Evolutionary conservation across 30 jellyfish, hydroid and myxozoan genomes (phyloP), one percentile per base, ranked within the genome.

Genomic region (Sanderia malayensis): DNA sequence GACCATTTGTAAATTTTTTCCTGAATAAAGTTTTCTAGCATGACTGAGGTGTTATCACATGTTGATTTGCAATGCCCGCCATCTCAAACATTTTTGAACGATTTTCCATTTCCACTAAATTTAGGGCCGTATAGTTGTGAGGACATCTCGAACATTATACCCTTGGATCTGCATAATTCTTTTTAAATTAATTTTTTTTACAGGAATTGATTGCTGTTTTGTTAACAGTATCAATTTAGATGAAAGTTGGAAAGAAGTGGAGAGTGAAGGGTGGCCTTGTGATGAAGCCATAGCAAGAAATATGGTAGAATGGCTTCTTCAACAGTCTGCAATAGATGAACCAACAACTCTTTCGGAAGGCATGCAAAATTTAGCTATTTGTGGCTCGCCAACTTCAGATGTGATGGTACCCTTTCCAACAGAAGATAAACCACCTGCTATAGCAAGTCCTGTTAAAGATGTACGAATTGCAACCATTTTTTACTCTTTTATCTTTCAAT

Each of bases 121-220:
- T n/a, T n/a, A n/a, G n/a, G n/a, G n/a, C n/a, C n/a, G n/a, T n/a
- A n/a, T n/a, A n/a, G n/a, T n/a, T n/a, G n/a, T n/a, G n/a, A n/a
- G n/a, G n/a, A n/a, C n/a, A n/a, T n/a, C n/a, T n/a, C n/a, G n/a
- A n/a, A n/a, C n/a, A n/a, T n/a, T n/a, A n/a, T n/a, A n/a, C n/a
- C n/a, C n/a, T n/a, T n/a, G n/a, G n/a, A n/a, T n/a, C n/a, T n/a
- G n/a, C n/a, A n/a, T n/a, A n/a, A n/a, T n/a, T n/a, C n/a, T n/a
- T 37, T 37, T 13, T 37, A 13, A 6, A 37, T 37, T 37, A 37
- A 37, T 4, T 49, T 25, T 22, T 20, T 70, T 47, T 70, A 18
- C 17, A 73, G 85, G 85, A 29, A 73, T 73, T 15, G 85, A 73
- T 4, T 53, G 85, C 60, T 73, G 71, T 7, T 73, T 73, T 44